Evolutionary conservation across 2,888 invertebrate genomes (phyloP), one percentile per base, ranked within the genome.

Genomic region (Cosmopolites sordidus): DNA sequence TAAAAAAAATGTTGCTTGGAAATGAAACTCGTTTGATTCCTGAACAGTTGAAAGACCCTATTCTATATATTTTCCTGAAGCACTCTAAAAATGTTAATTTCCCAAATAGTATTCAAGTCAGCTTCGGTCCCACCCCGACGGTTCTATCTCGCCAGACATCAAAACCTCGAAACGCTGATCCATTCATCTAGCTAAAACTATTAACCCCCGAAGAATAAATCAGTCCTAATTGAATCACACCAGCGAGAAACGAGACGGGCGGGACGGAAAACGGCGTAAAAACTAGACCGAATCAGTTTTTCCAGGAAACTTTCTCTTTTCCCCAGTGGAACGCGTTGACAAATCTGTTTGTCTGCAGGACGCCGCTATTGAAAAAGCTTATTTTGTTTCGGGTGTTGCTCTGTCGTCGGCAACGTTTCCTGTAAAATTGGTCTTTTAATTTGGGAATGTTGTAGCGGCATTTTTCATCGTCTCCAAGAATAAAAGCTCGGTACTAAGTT

Each of bases 281-380:
- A 33, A 33, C 27, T 27, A 27, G 6, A 9, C 33, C 33, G 22
- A 22, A 5, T 22, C 22, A 33, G n/a, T 33, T 33, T 22, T 22
- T 22, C 22, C 22, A 8, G 22, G 22, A 22, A 22, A 22, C 8
- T 22, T 22, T 22, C 22, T 8, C 22, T 5, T 5, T 33, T 33
- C n/a, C n/a, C 33, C 33, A 9, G 27, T n/a, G n/a, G n/a, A n/a
- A 5, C 33, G 33, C 5, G 33, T 12, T 33, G 33, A 33, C 33
- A 69, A 70, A 70, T 70, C 65, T 70, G 68, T 70, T 70, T 69
- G 68, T 64, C 59, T 54, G 59, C 45, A 42, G 49, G 47, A n/a
- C n/a, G n/a, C n/a, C n/a, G n/a, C n/a, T n/a, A n/a, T n/a, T 54
- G 54, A 47, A 45, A 49, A 42, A 49, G 46, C 49, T 53, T 53